Percentiles rank a stretch among this genome's conserved stretches.
These are phyloP conservation scores for Odontesthes bonariensis DNA, from an alignment of 2,113 vertebrate species.

Conservation along the genomic window DNA sequence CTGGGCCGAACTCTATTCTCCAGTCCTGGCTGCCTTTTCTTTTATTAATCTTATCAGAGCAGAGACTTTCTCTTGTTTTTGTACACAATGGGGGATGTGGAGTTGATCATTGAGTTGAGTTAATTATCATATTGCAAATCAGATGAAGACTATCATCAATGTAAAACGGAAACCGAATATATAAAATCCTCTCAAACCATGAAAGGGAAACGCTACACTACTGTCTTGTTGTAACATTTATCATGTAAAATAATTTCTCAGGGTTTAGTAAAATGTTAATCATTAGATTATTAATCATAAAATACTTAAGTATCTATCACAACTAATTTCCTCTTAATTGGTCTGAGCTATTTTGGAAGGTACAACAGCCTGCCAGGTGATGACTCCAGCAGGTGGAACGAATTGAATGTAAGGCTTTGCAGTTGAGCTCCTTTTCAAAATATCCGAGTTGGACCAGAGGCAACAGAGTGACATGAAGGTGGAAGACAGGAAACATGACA, in stretches of 20 bases:
- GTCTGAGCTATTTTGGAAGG: not conserved
- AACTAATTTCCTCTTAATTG: conserved; percentile 21
- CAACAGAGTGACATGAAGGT: conserved; percentile 37
- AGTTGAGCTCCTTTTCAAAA: conserved; percentile 64
- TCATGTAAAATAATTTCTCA: not conserved
- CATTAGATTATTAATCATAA: not conserved
- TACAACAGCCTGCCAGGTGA: conserved; percentile 22
- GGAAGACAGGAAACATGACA: conserved; percentile 43
- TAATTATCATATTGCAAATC: too few relatives aligned
- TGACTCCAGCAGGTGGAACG: not conserved
- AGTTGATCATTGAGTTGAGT: too few relatives aligned
- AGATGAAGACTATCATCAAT: too few relatives aligned
- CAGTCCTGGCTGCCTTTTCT: conserved; percentile 37
- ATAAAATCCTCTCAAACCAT: not conserved
- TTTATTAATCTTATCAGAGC: conserved; percentile 55
- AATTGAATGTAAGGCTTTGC: conserved; percentile 6
- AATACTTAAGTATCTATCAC: not conserved
- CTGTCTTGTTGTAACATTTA: not conserved
- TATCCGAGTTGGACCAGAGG: conserved; percentile 52
- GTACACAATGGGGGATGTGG: not conserved
- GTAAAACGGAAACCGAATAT: not conserved
- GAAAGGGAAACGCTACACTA: not conserved
- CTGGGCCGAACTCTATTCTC: conserved; percentile 7
- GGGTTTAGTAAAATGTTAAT: not conserved
- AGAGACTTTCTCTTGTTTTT: conserved; percentile 34